Evolutionary conservation across 2,888 invertebrate species (phyloP), one percentile per base, ranked within the genome.

Genomic region (Pharmacophagus antenor): DNA sequence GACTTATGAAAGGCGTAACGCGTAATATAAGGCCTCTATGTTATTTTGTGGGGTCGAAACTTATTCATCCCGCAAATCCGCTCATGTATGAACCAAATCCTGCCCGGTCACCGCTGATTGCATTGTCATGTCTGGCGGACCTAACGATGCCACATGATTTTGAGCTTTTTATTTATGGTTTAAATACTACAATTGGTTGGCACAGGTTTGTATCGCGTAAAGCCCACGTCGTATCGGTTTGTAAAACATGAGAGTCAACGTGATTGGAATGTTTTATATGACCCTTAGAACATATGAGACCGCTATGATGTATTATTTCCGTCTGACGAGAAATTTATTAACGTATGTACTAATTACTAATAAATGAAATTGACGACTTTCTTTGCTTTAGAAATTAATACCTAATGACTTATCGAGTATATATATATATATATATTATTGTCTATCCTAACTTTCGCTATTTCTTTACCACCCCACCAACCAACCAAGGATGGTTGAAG

Each of bases 1-100:
- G 74, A 77, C 82, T 82, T 85, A 82, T 84, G 85, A 85, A 87
- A 85, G 81, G 80, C 75, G 81, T 82, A 81, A 83, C 82, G 73
- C 70, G 81, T 82, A 85, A 85, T 74, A 73, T 84, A 83, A 84
- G 80, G 79, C 81, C 77, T 82, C 78, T 83, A 80, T 87, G 88
- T 88, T 90, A 86, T 90, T 85, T 82, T 84, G 86, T 85, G 85
- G 89, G 89, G 89, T 86, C 84, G 82, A 87, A 90, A 89, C 89
- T 88, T 89, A 89, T 90, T 88, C 88, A 89, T 88, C 89, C 88
- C 79, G 82, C 83, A 90, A 89, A 89, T 88, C 90, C 89, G 85
- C 78, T 87, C 89, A 88, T 89, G 90, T 89, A 88, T 85, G 88
- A 88, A 83, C 79, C 84, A 89, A 90, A 89, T 88, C 90, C 89